Conservation (phyloP, 1,140 invertebrate genomes). For the Penaeus japonicus region DNA sequence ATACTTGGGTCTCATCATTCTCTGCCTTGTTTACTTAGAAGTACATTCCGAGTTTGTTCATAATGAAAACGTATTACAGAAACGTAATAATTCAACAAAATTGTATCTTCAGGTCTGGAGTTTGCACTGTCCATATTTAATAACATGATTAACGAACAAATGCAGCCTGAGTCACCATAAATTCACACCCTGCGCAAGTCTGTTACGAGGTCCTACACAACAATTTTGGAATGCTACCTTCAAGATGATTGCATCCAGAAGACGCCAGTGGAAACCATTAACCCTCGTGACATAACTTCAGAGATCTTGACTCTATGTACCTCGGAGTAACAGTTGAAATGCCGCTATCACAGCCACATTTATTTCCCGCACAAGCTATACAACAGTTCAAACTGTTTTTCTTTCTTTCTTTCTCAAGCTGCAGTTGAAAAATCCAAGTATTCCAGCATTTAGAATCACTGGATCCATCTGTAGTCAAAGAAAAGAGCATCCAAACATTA, state of each 20-base stretch:
- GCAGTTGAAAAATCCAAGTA: slow-evolving; percentile 15
- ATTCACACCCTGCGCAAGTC: neutral
- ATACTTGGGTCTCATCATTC: too few species aligned
- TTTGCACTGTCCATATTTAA: too few species aligned
- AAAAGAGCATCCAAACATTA: neutral
- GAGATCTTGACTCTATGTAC: neutral
- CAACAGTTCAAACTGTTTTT: slow-evolving; percentile 8
- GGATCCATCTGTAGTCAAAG: slow-evolving; percentile 19
- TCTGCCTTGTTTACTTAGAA: too few species aligned
- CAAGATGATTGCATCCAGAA: slow-evolving; percentile 1
- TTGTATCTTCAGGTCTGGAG: too few species aligned
- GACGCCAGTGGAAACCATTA: neutral
- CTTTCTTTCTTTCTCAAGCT: neutral
- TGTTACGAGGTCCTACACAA: neutral
- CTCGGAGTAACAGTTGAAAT: neutral
- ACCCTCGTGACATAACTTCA: too few species aligned
- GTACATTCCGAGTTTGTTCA: too few species aligned
- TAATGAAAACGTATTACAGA: too few species aligned
- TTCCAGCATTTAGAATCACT: slow-evolving; percentile 15
- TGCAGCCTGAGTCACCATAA: too few species aligned
- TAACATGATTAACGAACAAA: too few species aligned
- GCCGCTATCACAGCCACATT: neutral
- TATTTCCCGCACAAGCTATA: neutral
- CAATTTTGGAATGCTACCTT: slow-evolving; percentile 4
- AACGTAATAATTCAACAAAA: too few species aligned